Evolutionary conservation across 2,888 invertebrate species (phyloP), one percentile per base, ranked within the genome.

Genomic region (Lepetodrilus schrolli): DNA sequence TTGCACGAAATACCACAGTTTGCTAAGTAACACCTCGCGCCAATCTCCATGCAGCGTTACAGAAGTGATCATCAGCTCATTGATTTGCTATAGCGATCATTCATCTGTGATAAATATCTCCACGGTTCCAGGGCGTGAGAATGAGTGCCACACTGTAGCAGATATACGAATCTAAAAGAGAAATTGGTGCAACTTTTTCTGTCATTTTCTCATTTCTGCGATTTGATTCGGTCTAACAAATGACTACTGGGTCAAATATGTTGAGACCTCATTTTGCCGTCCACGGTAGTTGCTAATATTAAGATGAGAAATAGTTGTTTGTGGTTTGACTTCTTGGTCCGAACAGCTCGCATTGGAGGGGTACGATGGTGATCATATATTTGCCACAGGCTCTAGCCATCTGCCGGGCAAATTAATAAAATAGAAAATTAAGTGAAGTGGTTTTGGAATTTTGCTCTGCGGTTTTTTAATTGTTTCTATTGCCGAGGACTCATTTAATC

Each of bases 241-340:
- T 68, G 68, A 47, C 26, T 26, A 13, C 23, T 26, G 68, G 68
- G 38, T 47, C 38, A 47, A 26, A 47, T 7, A 43, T 20, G 23
- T n/a, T 20, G 47, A 47, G 68, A 26, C 30, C 43, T n/a, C 20
- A 13, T 23, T 68, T 47, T 23, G 68, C 43, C 68, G 30, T 47
- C 47, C 5, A 20, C n/a, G 47, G 68, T 47, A 21, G n/a, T 43
- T 43, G 68, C 34, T 68, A 68, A 47, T 43, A 38, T 68, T 30
- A 47, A 30, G 68, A 68, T 68, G 68, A 4, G 47, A 47, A 68
- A 47, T 47, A 68, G 47, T 47, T 38, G 38, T 47, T 38, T 68
- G 68, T 47, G 68, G 68, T 68, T 68, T 68, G 68, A 68, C 68
- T 58, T 58, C 34, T 58, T 23, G 34, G 58, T 58, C 58, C 17